Percentiles rank a stretch among this genome's conserved stretches.
Conservation (phyloP, 2,797 vertebrate species). For the Sebastes hubbsi region DNA sequence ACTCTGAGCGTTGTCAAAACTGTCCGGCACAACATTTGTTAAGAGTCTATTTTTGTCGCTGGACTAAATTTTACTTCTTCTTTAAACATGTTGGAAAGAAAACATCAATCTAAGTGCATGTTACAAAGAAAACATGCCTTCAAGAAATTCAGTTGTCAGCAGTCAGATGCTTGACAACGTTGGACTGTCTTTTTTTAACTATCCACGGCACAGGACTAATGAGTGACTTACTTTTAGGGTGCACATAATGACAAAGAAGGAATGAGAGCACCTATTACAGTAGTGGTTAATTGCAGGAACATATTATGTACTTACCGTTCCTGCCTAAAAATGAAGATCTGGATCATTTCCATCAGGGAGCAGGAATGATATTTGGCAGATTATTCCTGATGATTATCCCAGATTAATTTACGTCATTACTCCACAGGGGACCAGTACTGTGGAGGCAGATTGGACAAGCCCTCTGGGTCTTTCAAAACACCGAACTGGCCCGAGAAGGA, state of each 20-base stretch:
- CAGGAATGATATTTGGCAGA: neutral
- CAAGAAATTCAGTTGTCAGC: neutral
- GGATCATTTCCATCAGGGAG: neutral
- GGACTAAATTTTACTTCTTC: slow-evolving; percentile 2
- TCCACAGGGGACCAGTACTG: slow-evolving; percentile 94
- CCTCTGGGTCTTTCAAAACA: slow-evolving; percentile 92
- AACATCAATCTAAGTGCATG: slow-evolving; percentile 26
- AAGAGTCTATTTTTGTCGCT: slow-evolving; percentile 36
- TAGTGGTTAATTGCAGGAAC: slow-evolving; percentile 23
- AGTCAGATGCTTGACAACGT: slow-evolving; percentile 30
- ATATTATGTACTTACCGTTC: neutral
- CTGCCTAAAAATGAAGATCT: neutral
- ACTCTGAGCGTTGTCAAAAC: slow-evolving; percentile 33
- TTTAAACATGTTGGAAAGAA: slow-evolving; percentile 3
- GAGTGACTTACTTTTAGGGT: slow-evolving; percentile 7
- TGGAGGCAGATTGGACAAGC: slow-evolving; percentile 91
- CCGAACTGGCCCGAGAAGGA: slow-evolving; percentile 98
- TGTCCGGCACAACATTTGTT: slow-evolving; percentile 3
- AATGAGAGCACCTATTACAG: slow-evolving; percentile 22
- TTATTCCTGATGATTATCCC: neutral
- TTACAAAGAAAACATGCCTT: neutral
- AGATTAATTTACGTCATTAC: neutral
- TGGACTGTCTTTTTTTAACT: slow-evolving; percentile 22
- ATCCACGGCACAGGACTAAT: slow-evolving; percentile 1
- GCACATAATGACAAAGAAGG: slow-evolving; percentile 36